phyloP scores from a whole-genome alignment of 2,888 invertebrate genomes.

The Anthrax anthrax region DNA sequence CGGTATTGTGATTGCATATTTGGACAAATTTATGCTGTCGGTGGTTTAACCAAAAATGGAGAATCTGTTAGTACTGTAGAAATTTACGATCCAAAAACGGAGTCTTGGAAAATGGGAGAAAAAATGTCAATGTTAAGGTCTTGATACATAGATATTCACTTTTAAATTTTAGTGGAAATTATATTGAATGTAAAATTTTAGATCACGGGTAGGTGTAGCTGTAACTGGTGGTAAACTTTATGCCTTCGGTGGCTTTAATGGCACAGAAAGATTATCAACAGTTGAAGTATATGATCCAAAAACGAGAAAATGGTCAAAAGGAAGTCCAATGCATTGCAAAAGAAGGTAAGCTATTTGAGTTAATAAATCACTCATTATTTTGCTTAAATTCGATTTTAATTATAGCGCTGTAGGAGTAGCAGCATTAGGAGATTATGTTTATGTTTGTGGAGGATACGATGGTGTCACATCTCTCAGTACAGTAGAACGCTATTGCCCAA shows the following conservation, averaged over 20 bases:
- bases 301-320: slow-evolving; percentile 57
- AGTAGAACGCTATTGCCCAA: slow-evolving; percentile 64
- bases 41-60: slow-evolving; percentile 69
- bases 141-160: background rate
- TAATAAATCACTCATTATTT: background rate
- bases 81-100: slow-evolving; percentile 57
- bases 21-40: slow-evolving; percentile 75
- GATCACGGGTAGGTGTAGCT: slow-evolving; percentile 72
- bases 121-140: slow-evolving; percentile 64
- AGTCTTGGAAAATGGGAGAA: slow-evolving; percentile 61
- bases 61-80: slow-evolving; percentile 75
- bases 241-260: slow-evolving; percentile 78
- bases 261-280: slow-evolving; percentile 62
- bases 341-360: slow-evolving; percentile 42
- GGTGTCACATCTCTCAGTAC: slow-evolving; percentile 69
- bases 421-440: slow-evolving; percentile 61
- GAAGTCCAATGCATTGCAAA: slow-evolving; percentile 66
- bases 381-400: no score
- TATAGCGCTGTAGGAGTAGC: slow-evolving; percentile 66
- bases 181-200: slow-evolving; percentile 11
- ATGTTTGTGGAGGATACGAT: slow-evolving; percentile 75
- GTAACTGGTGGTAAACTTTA: slow-evolving; percentile 63
- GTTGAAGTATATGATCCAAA: slow-evolving; percentile 73
- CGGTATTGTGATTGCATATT: slow-evolving; percentile 58
- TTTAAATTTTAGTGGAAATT: no score